These are phyloP conservation scores for Nothoprocta pentlandii DNA, from an alignment of 2,113 vertebrate genomes.

Conservation along the genomic window DNA sequence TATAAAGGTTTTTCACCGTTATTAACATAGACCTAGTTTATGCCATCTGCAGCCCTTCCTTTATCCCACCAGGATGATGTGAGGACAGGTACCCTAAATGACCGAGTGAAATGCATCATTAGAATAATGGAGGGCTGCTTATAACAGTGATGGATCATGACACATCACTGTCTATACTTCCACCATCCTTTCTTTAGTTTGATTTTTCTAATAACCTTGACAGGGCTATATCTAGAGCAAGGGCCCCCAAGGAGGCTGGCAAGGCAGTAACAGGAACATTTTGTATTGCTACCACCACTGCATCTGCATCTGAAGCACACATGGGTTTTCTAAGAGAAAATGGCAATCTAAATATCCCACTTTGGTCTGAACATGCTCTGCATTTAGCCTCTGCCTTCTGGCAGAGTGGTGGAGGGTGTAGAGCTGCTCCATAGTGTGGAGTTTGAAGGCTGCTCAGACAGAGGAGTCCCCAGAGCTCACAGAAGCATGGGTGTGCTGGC, in stretches of 20 bases:
- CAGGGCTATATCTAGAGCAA: neutral
- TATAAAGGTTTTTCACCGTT: constrained; percentile 9
- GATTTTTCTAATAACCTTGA: neutral
- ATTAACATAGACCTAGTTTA: neutral
- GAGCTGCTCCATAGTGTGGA: neutral
- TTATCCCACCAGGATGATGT: neutral
- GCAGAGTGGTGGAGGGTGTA: neutral
- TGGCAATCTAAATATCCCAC: neutral
- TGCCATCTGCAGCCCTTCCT: neutral
- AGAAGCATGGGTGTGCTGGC: neutral
- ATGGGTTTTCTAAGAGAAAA: neutral
- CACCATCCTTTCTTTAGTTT: neutral
- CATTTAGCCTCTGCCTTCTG: neutral
- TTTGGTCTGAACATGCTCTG: neutral
- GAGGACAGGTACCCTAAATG: constrained; percentile 35
- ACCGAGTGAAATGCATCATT: neutral
- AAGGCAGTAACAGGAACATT: neutral
- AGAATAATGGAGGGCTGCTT: neutral
- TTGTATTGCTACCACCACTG: neutral
- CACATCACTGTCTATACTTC: neutral
- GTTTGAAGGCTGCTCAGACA: neutral
- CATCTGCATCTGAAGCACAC: neutral
- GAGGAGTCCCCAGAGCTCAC: neutral
- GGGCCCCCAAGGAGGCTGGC: neutral
- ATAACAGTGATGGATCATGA: constrained; percentile 5